These are phyloP conservation scores for cat (Felis catus) DNA, from an alignment of 2,113 vertebrate species.

Conservation along the genomic window F.catus_Fca126_mat1.0 CM031414.1:77908501-77909000, in stretches of 20 bases:
- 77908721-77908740: constrained; percentile 5
- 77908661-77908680: background rate
- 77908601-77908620: background rate
- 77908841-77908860: constrained; percentile 33
- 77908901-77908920: background rate
- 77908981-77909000: background rate
- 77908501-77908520: background rate
- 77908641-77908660: background rate
- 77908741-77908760: background rate
- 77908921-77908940: background rate
- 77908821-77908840: background rate
- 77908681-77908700: background rate
- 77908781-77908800: background rate
- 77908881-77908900: background rate
- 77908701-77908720: background rate
- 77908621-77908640: background rate
- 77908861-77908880: background rate
- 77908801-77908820: constrained; percentile 14
- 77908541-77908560: constrained; percentile 53
- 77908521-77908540: background rate
- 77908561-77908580: constrained; percentile 38
- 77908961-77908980: background rate
- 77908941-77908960: background rate
- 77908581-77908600: background rate
- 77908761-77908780: background rate